A percentile compares a stretch with the other conserved stretches of the same genome.
Evolutionary conservation across 1,140 invertebrate species (phyloP).

Genomic region (Zaprionus africanus): DNA sequence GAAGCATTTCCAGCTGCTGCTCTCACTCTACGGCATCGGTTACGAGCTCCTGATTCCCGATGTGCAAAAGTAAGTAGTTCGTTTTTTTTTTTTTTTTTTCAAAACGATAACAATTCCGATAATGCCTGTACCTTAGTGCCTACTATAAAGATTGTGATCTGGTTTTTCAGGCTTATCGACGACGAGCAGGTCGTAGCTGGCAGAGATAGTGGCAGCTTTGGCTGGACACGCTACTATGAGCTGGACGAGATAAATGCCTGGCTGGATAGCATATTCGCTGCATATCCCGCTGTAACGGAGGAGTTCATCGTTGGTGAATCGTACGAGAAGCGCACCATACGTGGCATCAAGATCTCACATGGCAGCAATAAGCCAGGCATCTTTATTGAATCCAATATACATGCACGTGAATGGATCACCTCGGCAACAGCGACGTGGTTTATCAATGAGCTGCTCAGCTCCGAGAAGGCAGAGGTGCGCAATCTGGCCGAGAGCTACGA

Average conservation of each 20-base stretch:
- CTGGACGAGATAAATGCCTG: conserved; percentile 85
- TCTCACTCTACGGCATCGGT: conserved; percentile 43
- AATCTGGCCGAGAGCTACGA: conserved; percentile 85
- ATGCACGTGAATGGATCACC: conserved; percentile 86
- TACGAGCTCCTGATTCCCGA: conserved; percentile 63
- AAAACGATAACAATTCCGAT: not conserved
- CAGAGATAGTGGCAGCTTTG: conserved; percentile 60
- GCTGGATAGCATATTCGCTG: conserved; percentile 80
- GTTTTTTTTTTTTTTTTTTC: too few species aligned
- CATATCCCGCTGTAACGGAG: conserved; percentile 71
- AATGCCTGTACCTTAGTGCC: conserved; percentile 28
- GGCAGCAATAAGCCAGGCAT: conserved; percentile 85
- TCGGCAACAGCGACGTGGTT: conserved; percentile 86
- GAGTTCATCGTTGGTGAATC: conserved; percentile 82
- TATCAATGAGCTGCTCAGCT: conserved; percentile 85
- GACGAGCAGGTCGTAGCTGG: conserved; percentile 51
- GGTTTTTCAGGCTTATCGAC: conserved; percentile 70
- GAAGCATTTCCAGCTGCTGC: conserved; percentile 41
- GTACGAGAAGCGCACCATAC: conserved; percentile 87
- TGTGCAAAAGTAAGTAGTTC: conserved; percentile 66
- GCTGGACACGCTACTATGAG: conserved; percentile 85
- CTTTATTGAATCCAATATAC: conserved; percentile 86
- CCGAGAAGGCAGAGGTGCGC: conserved; percentile 67
- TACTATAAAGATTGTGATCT: conserved; percentile 45
- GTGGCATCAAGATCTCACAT: conserved; percentile 87